Conservation (phyloP, 2,888 invertebrate genomes). For the Sepioteuthis lessoniana region DNA sequence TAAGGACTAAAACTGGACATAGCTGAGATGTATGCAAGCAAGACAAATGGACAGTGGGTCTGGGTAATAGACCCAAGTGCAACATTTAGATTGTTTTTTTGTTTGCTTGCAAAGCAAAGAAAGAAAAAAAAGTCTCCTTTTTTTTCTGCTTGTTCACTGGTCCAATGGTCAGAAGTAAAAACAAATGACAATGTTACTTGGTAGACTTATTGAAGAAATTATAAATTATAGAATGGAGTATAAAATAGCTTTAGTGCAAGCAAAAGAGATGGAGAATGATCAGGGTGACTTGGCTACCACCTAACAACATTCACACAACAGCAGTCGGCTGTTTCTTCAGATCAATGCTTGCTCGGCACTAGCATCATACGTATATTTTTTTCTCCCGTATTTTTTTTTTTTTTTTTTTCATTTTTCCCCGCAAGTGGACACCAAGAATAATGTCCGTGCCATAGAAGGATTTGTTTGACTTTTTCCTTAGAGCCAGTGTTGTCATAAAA, state of each 20-base stretch:
- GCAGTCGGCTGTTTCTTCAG: constrained; percentile 17
- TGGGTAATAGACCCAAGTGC: background rate
- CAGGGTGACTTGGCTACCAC: background rate
- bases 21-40: background rate
- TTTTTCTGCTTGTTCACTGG: background rate
- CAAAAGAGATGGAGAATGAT: background rate
- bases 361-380: background rate
- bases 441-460: constrained; percentile 16
- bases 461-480: constrained; percentile 23
- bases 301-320: background rate
- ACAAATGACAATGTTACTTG: background rate
- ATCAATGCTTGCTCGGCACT: background rate
- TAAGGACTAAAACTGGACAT: background rate
- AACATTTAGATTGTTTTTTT: background rate
- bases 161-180: background rate
- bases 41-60: background rate
- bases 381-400: background rate
- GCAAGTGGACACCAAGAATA: constrained; percentile 18
- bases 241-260: background rate
- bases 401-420: background rate
- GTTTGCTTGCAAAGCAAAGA: background rate
- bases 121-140: background rate
- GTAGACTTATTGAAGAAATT: background rate
- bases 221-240: background rate
- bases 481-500: constrained; percentile 21